These are phyloP conservation scores for Lanistes nyassanus DNA, from an alignment of 1,140 invertebrate genomes.

Conservation along the genomic window DNA sequence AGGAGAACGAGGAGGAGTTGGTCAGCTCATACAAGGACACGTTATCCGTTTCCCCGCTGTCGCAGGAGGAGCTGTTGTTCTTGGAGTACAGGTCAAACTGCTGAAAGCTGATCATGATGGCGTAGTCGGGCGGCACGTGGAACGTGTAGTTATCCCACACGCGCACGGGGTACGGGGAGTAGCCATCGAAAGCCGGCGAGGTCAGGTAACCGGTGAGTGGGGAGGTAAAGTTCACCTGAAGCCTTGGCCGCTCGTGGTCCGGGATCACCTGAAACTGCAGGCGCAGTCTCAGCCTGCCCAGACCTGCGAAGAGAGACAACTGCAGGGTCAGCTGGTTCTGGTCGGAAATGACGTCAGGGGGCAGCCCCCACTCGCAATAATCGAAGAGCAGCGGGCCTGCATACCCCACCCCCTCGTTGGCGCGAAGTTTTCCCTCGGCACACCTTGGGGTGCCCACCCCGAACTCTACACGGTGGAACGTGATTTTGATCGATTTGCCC, in stretches of 20 bases:
- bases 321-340: slow-evolving; percentile 16
- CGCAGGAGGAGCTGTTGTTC: slow-evolving; percentile 12
- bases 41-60: not conserved
- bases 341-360: slow-evolving; percentile 22
- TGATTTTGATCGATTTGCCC: slow-evolving; percentile 18
- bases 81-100: slow-evolving; percentile 19
- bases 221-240: slow-evolving; percentile 6
- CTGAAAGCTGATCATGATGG: slow-evolving; percentile 27
- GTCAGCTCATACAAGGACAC: slow-evolving; percentile 14
- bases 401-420: not conserved
- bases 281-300: slow-evolving; percentile 2
- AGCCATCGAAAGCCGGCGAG: slow-evolving; percentile 15
- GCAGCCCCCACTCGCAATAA: slow-evolving; percentile 22
- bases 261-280: slow-evolving; percentile 18
- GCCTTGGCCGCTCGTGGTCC: slow-evolving; percentile 10
- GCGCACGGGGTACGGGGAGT: slow-evolving; percentile 20
- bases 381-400: slow-evolving; percentile 11
- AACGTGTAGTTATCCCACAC: slow-evolving; percentile 20
- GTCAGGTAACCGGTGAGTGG: slow-evolving; percentile 17
- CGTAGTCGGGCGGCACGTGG: slow-evolving; percentile 11
- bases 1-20: too few species aligned
- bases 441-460: slow-evolving; percentile 12
- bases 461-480: slow-evolving; percentile 4
- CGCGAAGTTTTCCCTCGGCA: slow-evolving; percentile 8
- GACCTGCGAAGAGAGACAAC: slow-evolving; percentile 16